These are phyloP conservation scores for Salvelinus fontinalis DNA, from an alignment of 2,113 vertebrate genomes.

Conservation along the genomic window DNA sequence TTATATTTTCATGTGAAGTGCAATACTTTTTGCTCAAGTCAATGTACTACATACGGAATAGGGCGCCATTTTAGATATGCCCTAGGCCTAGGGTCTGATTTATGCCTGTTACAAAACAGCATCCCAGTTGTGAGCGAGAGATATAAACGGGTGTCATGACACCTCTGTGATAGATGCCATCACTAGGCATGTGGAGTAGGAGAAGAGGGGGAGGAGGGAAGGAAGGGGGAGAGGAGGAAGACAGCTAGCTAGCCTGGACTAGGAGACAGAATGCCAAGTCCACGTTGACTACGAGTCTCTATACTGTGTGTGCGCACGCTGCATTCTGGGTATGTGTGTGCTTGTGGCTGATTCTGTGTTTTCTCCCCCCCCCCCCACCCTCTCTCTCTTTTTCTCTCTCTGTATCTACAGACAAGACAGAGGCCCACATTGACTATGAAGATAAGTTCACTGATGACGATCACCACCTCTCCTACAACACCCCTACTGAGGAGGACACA, in stretches of 20 bases:
- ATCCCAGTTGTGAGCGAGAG: slow-evolving; percentile 48
- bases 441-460: slow-evolving; percentile 84
- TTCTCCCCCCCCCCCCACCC: background rate
- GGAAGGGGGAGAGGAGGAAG: background rate
- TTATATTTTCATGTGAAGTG: background rate
- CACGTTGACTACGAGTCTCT: too few relatives aligned
- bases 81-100: background rate
- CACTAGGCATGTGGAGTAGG: background rate
- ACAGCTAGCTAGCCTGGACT: too few relatives aligned
- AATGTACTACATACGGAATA: background rate
- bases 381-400: background rate
- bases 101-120: slow-evolving; percentile 37
- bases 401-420: slow-evolving; percentile 76
- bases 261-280: too few relatives aligned
- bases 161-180: slow-evolving; percentile 62
- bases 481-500: slow-evolving; percentile 36
- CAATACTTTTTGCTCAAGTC: background rate
- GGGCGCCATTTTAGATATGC: slow-evolving; percentile 16
- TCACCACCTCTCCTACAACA: slow-evolving; percentile 66
- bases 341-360: background rate
- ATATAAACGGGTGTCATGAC: slow-evolving; percentile 55
- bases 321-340: too few relatives aligned
- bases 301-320: too few relatives aligned
- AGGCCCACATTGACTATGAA: slow-evolving; percentile 89
- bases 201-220: background rate